Conservation (phyloP, 2,113 vertebrate species). For the Hepsetus odoe region DNA sequence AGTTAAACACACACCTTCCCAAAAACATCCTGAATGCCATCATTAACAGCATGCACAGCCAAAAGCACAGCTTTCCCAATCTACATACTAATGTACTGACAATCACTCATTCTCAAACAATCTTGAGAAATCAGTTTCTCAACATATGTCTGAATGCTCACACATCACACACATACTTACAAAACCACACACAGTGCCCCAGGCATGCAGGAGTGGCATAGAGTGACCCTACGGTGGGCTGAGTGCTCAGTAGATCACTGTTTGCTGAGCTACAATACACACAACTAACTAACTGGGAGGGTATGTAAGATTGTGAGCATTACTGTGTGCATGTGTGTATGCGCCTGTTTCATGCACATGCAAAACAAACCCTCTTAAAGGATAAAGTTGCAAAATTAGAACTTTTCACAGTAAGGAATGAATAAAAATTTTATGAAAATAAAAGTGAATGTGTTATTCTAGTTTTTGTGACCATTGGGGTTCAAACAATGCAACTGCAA, state of each 20-base stretch:
- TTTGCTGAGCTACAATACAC: not conserved
- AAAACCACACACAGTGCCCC: not conserved
- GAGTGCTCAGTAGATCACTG: not conserved
- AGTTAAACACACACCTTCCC: constrained; percentile 69
- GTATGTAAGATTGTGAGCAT: too few relatives aligned
- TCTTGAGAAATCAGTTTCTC: constrained; percentile 10
- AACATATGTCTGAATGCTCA: not conserved
- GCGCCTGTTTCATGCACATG: not conserved
- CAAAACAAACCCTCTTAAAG: not conserved
- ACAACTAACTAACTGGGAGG: not conserved
- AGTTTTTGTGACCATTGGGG: not conserved
- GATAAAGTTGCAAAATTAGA: too few relatives aligned
- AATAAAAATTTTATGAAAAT: too few relatives aligned
- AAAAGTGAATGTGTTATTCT: too few relatives aligned
- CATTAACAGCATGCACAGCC: not conserved
- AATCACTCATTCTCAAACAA: constrained; percentile 23
- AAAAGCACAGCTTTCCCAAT: not conserved
- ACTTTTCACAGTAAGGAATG: too few relatives aligned
- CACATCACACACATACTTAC: constrained; percentile 9
- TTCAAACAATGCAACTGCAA: not conserved
- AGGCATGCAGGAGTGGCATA: not conserved
- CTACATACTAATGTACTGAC: constrained; percentile 24
- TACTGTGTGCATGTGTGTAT: not conserved
- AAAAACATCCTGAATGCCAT: too few relatives aligned
- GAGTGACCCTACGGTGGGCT: not conserved